Conservation (phyloP, 1,140 invertebrate genomes). For the Trichogramma pretiosum region DNA sequence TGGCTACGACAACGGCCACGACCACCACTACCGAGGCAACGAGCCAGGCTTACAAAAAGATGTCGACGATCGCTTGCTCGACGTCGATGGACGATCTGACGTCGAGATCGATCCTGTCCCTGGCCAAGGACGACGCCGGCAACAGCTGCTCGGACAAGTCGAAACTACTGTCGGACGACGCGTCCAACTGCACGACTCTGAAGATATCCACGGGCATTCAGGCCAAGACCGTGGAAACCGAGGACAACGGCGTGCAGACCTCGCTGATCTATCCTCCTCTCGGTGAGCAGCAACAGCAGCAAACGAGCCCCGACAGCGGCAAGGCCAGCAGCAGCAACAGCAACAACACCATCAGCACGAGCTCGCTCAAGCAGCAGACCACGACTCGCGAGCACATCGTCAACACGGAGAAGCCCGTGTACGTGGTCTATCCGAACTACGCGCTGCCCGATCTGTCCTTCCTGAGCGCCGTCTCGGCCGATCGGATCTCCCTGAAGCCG, state of each 20-base stretch:
- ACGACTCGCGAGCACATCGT: slow-evolving; percentile 30
- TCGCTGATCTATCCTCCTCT: slow-evolving; percentile 32
- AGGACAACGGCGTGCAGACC: slow-evolving; percentile 41
- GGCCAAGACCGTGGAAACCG: slow-evolving; percentile 33
- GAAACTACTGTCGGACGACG: neutral
- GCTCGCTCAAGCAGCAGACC: too few relatives aligned
- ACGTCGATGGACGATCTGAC: slow-evolving; percentile 15
- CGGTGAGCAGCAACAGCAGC: neutral
- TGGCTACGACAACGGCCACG: too few relatives aligned
- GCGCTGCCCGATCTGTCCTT: slow-evolving; percentile 82
- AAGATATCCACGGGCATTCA: slow-evolving; percentile 24
- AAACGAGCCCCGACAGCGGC: neutral
- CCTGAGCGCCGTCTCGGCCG: slow-evolving; percentile 55
- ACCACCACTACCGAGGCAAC: too few relatives aligned
- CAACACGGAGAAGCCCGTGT: slow-evolving; percentile 66
- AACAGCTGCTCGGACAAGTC: neutral
- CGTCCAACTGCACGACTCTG: neutral
- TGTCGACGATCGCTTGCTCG: slow-evolving; percentile 5
- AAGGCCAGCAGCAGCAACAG: neutral
- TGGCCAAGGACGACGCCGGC: neutral
- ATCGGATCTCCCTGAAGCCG: slow-evolving; percentile 53
- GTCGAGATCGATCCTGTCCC: neutral
- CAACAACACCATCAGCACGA: too few relatives aligned
- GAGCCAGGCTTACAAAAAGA: neutral
- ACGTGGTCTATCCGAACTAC: slow-evolving; percentile 87